phyloP scores from a whole-genome alignment of 2,113 vertebrate species.

The Ramphastos sulfuratus region DNA sequence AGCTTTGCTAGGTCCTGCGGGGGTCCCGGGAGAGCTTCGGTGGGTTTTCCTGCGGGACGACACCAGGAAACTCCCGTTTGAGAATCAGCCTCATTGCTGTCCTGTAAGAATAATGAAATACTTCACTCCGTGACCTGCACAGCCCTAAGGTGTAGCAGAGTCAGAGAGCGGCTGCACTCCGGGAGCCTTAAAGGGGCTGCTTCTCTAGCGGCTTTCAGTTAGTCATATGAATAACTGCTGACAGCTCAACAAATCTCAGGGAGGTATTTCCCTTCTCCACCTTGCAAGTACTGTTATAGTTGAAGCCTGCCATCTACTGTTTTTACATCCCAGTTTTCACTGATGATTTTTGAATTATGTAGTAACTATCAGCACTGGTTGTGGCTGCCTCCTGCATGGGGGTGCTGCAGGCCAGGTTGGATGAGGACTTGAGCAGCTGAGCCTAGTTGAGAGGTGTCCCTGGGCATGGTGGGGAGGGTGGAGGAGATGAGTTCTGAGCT shows the following conservation, averaged over 20 bases:
- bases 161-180: no score
- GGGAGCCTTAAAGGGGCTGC: no score
- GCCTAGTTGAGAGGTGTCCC: no score
- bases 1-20: no score
- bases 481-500: no score
- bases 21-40: neutral
- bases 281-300: neutral
- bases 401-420: no score
- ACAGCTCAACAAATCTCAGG: neutral
- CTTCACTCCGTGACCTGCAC: neutral
- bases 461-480: no score
- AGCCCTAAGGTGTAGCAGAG: neutral
- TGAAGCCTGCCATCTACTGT: slow-evolving; percentile 59
- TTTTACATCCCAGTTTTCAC: neutral
- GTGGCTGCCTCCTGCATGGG: no score
- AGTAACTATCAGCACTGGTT: neutral
- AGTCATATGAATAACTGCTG: neutral
- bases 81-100: neutral
- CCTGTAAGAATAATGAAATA: neutral
- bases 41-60: neutral
- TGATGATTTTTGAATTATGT: neutral
- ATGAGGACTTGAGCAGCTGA: no score
- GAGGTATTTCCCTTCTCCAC: neutral
- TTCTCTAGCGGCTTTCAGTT: neutral
- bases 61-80: neutral